Percentiles rank a stretch among this genome's conserved stretches.
phyloP scores from a whole-genome alignment of 2,888 invertebrate species.

The Machimus atricapillus region DNA sequence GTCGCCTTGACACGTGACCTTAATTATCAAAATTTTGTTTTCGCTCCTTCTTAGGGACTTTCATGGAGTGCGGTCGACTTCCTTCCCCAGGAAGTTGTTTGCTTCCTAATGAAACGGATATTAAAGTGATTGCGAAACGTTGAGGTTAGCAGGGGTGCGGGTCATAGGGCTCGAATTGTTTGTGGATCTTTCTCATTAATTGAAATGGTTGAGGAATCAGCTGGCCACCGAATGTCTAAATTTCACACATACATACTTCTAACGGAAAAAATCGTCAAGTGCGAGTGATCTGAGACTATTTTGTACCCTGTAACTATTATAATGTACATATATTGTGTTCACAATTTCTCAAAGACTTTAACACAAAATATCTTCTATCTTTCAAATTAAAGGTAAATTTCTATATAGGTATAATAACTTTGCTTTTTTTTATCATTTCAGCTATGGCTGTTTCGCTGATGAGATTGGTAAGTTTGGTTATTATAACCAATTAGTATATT shows the following conservation, averaged over 20 bases:
- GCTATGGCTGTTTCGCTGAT: too few species aligned
- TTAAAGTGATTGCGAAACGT: slow-evolving; percentile 31
- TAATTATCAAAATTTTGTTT: slow-evolving; percentile 35
- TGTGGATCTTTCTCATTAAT: slow-evolving; percentile 24
- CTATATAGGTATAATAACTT: too few species aligned
- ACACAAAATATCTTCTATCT: too few species aligned
- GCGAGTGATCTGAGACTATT: too few species aligned
- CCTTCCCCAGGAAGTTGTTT: slow-evolving; percentile 9
- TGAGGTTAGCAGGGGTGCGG: not conserved
- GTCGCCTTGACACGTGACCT: slow-evolving; percentile 29
- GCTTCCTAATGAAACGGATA: slow-evolving; percentile 35
- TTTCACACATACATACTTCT: not conserved
- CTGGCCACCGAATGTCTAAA: not conserved
- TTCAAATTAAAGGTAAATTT: too few species aligned
- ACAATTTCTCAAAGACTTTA: too few species aligned
- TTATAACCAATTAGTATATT: too few species aligned
- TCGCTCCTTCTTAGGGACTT: not conserved
- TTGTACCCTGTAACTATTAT: too few species aligned
- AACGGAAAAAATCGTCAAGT: too few species aligned
- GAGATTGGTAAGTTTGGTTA: too few species aligned
- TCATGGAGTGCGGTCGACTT: not conserved
- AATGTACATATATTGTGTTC: too few species aligned
- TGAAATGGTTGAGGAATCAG: slow-evolving; percentile 16
- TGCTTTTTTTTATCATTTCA: too few species aligned
- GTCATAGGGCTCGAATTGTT: not conserved